phyloP scores from a whole-genome alignment of 2,797 vertebrate genomes.

The Sebastolobus altivelis region DNA sequence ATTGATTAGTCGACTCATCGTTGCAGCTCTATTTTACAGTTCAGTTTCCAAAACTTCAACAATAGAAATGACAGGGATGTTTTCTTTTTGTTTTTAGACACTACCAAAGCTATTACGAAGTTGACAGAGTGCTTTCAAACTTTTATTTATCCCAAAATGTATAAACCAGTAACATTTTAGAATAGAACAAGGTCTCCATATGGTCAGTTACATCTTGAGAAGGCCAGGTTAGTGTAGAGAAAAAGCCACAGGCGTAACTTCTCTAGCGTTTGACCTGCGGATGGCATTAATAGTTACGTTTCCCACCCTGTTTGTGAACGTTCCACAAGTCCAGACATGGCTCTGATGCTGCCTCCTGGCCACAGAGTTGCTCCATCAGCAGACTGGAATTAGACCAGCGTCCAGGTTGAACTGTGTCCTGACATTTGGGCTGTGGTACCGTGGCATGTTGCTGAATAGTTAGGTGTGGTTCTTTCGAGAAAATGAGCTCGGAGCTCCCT shows the following conservation, averaged over 20 bases:
- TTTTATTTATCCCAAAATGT: background rate
- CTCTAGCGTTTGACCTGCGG: background rate
- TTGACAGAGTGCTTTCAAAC: background rate
- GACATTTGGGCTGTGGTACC: slow-evolving; percentile 40
- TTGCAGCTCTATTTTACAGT: background rate
- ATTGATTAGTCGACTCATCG: too few relatives aligned
- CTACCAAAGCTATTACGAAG: background rate
- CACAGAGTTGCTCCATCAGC: slow-evolving; percentile 64
- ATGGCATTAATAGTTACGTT: background rate
- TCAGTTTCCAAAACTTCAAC: background rate
- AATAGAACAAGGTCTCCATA: background rate
- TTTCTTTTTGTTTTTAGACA: background rate
- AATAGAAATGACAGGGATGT: background rate
- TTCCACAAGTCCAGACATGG: slow-evolving; percentile 67
- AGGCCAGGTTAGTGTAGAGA: background rate
- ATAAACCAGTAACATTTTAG: background rate
- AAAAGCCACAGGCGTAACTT: background rate
- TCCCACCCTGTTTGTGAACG: slow-evolving; percentile 33
- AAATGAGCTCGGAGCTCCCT: slow-evolving; percentile 17
- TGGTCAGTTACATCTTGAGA: background rate
- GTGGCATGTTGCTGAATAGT: slow-evolving; percentile 37
- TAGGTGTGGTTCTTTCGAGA: background rate
- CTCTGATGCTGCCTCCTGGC: slow-evolving; percentile 39
- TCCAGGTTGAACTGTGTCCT: slow-evolving; percentile 48
- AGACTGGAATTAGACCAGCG: slow-evolving; percentile 73